These are phyloP conservation scores for Andricus curvator DNA, from an alignment of 2,888 invertebrate species.

Conservation along the genomic window DNA sequence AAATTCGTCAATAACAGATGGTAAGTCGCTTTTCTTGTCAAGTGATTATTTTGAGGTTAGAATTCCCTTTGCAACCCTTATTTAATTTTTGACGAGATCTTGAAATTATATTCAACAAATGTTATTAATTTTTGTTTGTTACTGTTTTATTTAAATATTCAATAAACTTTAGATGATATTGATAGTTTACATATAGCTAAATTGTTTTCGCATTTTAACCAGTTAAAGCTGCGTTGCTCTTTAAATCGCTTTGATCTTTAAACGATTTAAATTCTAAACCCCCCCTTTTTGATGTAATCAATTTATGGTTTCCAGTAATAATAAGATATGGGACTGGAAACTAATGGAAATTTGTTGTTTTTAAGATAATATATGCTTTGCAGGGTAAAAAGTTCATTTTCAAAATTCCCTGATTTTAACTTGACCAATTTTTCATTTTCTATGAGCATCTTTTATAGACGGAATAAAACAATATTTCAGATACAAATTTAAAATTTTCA, in stretches of 20 bases:
- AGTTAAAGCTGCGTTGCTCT: background rate
- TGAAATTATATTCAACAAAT: background rate
- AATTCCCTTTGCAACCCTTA: background rate
- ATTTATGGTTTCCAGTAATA: too few species aligned
- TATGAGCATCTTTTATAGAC: too few species aligned
- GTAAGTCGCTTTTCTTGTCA: background rate
- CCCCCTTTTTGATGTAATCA: too few species aligned
- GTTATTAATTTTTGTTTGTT: background rate
- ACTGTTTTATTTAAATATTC: background rate
- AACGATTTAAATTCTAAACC: background rate
- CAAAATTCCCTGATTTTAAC: too few species aligned
- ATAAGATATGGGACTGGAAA: too few species aligned
- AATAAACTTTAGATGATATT: background rate
- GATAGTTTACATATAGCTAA: background rate
- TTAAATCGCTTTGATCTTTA: background rate
- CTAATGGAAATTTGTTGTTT: too few species aligned
- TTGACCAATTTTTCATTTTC: too few species aligned
- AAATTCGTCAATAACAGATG: background rate
- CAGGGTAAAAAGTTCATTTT: too few species aligned
- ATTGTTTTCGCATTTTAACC: background rate
- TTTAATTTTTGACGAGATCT: background rate
- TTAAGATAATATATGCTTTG: too few species aligned
- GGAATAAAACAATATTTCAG: too few species aligned
- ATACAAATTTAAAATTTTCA: too few species aligned
- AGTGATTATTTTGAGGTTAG: conserved; percentile 13